Evolutionary conservation across 2,888 invertebrate species (phyloP).

Genomic region (Eilema sororculum): DNA sequence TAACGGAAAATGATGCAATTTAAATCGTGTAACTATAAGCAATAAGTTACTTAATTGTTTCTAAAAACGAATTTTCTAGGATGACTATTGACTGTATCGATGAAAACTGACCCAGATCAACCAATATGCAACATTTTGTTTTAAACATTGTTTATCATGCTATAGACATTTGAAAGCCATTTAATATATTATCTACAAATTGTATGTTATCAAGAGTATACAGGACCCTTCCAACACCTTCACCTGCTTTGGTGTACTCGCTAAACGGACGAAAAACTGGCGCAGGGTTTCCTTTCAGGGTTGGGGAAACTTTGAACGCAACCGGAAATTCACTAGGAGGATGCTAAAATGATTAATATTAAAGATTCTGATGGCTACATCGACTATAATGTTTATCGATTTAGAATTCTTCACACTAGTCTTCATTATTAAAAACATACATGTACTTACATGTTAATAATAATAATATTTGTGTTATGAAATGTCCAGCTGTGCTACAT

Average conservation of each 20-base stretch:
- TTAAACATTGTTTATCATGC: too few relatives aligned
- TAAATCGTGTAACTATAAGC: slow-evolving; percentile 1
- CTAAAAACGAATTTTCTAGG: not conserved
- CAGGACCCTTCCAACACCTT: too few relatives aligned
- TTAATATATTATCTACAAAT: too few relatives aligned
- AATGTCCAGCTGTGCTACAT: not conserved
- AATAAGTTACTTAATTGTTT: not conserved
- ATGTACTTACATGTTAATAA: not conserved
- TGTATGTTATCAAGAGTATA: too few relatives aligned
- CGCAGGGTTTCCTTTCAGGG: too few relatives aligned
- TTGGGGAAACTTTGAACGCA: too few relatives aligned
- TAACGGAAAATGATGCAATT: not conserved
- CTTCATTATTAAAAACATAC: not conserved
- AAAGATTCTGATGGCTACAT: not conserved
- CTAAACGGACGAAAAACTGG: too few relatives aligned
- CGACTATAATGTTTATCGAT: not conserved
- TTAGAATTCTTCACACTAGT: not conserved
- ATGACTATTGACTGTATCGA: not conserved
- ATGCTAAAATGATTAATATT: not conserved
- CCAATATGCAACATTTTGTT: not conserved
- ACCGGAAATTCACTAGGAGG: too few relatives aligned
- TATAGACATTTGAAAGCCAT: too few relatives aligned
- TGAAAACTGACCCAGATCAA: not conserved
- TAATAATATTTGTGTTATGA: not conserved
- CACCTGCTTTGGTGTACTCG: too few relatives aligned